A percentile compares a stretch with the other conserved stretches of the same genome.
Conservation (phyloP, 1,140 invertebrate genomes). For the Probaryconus sp. region DNA sequence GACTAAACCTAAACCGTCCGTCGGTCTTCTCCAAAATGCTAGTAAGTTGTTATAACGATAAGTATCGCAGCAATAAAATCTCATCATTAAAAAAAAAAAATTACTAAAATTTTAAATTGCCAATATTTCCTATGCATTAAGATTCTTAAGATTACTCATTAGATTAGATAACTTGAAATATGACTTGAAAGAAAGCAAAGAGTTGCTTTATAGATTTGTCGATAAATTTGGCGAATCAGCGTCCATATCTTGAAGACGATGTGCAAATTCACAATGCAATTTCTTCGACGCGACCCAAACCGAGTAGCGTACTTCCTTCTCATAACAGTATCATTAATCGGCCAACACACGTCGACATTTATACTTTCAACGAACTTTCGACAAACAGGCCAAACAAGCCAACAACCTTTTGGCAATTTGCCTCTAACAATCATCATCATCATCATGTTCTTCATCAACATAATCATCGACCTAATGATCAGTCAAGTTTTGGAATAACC, state of each 20-base stretch:
- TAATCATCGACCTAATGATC: conserved; percentile 54
- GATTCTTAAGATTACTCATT: too few relatives aligned
- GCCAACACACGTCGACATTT: conserved; percentile 69
- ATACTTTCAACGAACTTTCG: conserved; percentile 45
- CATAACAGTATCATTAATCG: conserved; percentile 58
- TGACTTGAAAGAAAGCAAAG: conserved; percentile 48
- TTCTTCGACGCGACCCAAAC: conserved; percentile 52
- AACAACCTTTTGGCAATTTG: conserved; percentile 48
- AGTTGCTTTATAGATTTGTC: conserved; percentile 71
- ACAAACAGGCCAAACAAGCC: conserved; percentile 54
- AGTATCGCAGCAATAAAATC: too few relatives aligned
- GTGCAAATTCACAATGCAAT: conserved; percentile 70
- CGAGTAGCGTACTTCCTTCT: conserved; percentile 57
- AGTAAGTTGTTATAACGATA: conserved; percentile 88
- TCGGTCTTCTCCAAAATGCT: conserved; percentile 86
- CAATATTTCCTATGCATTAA: too few relatives aligned
- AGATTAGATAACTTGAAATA: too few relatives aligned
- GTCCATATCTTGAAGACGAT: conserved; percentile 75
- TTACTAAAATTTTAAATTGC: too few relatives aligned
- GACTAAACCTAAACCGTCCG: conserved; percentile 77
- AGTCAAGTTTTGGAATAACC: conserved; percentile 56
- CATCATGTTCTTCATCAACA: conserved; percentile 37
- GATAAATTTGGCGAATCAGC: conserved; percentile 74
- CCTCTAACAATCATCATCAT: conserved; percentile 38
- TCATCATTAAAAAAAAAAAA: too few relatives aligned